These are phyloP conservation scores for Sisyra terminalis DNA, from an alignment of 2,888 invertebrate species.

Conservation along the genomic window DNA sequence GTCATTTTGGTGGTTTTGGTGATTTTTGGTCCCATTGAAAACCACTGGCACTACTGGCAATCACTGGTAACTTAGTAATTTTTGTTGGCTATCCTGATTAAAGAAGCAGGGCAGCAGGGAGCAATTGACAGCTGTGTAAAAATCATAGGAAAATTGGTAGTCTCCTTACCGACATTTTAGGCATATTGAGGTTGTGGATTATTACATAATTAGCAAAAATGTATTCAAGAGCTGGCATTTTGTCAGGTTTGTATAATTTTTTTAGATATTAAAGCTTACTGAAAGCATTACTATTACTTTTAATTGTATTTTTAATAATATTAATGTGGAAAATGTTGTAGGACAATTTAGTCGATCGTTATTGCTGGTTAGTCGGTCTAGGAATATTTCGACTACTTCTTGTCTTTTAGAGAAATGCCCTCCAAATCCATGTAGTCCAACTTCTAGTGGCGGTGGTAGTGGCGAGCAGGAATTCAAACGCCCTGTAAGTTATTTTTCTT, in stretches of 20 bases:
- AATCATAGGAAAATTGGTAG: too few species aligned
- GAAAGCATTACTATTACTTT: neutral
- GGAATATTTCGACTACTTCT: constrained; percentile 1
- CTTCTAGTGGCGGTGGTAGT: neutral
- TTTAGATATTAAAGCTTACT: neutral
- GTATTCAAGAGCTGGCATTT: constrained; percentile 50
- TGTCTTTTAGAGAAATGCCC: neutral
- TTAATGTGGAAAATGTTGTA: neutral
- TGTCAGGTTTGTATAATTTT: constrained; percentile 36
- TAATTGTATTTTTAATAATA: constrained; percentile 6
- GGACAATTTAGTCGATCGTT: constrained; percentile 53
- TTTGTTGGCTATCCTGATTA: too few species aligned
- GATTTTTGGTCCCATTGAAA: too few species aligned
- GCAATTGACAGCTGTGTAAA: too few species aligned
- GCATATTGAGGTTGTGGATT: constrained; percentile 3
- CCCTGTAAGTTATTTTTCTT: neutral
- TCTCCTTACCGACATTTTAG: too few species aligned
- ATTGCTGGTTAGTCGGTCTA: constrained; percentile 56
- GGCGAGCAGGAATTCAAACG: neutral
- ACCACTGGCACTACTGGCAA: too few species aligned
- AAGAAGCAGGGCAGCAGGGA: too few species aligned
- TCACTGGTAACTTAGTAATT: too few species aligned
- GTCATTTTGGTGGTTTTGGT: too few species aligned
- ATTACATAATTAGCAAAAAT: constrained; percentile 29
- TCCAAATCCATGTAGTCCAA: neutral